Evolutionary conservation across 2,113 vertebrate genomes (phyloP).

Genomic region (Micronisus gabar): DNA sequence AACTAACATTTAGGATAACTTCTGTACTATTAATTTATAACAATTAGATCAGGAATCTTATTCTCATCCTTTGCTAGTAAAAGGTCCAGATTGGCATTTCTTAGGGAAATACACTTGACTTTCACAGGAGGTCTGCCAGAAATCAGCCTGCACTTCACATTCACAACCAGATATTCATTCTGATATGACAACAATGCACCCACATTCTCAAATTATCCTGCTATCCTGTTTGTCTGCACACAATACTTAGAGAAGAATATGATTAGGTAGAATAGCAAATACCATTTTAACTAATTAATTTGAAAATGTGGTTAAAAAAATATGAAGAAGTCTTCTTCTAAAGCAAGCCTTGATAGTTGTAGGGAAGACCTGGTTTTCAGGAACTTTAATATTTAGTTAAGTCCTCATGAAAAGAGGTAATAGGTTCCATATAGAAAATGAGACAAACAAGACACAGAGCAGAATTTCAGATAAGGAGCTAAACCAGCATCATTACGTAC

Average conservation of each 20-base stretch:
- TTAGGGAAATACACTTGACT: neutral
- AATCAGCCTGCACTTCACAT: neutral
- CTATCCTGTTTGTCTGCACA: neutral
- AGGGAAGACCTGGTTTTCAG: neutral
- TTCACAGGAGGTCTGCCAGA: neutral
- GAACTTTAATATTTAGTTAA: neutral
- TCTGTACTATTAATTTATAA: neutral
- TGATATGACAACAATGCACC: accelerated
- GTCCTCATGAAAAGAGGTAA: neutral
- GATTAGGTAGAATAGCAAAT: neutral
- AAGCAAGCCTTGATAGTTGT: neutral
- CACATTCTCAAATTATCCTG: neutral
- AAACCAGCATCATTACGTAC: constrained; percentile 54
- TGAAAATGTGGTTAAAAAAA: neutral
- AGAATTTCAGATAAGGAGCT: neutral
- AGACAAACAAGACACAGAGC: neutral
- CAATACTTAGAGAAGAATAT: neutral
- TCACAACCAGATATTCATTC: neutral
- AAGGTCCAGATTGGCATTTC: neutral
- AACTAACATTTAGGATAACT: neutral
- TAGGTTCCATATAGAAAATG: neutral
- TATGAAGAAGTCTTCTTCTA: neutral
- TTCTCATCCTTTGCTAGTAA: neutral
- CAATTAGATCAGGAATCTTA: neutral
- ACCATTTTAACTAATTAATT: neutral